Evolutionary conservation across 2,888 invertebrate species (phyloP).

Genomic region (Lypha dubia): DNA sequence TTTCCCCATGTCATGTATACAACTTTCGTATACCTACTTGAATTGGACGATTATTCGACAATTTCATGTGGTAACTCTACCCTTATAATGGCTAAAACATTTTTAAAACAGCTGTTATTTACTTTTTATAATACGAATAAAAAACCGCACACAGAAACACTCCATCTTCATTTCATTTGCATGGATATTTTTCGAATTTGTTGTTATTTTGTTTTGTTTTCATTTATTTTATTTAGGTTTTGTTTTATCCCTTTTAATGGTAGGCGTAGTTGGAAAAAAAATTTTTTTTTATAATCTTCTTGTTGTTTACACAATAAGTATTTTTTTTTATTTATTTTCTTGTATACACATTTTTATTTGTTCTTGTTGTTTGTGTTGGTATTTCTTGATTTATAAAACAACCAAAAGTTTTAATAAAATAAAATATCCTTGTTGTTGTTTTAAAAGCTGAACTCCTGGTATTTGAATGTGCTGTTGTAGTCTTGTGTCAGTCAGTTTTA

Average conservation of each 20-base stretch:
- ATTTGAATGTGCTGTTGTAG: constrained; percentile 63
- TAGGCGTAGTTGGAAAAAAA: constrained; percentile 26
- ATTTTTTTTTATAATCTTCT: not conserved
- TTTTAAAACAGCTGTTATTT: not conserved
- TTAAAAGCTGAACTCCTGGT: constrained; percentile 60
- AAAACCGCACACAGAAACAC: not conserved
- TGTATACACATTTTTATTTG: not conserved
- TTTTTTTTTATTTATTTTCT: not conserved
- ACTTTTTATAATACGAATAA: not conserved
- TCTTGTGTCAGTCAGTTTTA: constrained; percentile 17
- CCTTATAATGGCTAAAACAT: not conserved
- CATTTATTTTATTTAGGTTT: not conserved
- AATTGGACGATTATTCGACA: not conserved
- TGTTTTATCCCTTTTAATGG: not conserved
- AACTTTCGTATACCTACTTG: too few relatives aligned
- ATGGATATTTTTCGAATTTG: not conserved
- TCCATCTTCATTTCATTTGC: not conserved
- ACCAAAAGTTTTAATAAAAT: not conserved
- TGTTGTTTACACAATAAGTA: constrained; percentile 14
- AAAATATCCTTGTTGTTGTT: constrained; percentile 35
- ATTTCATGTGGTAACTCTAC: not conserved
- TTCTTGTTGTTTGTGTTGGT: not conserved
- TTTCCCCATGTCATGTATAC: too few relatives aligned
- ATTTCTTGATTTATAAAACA: constrained; percentile 2
- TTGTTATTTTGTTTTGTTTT: not conserved